Base-by-base conservation (phyloP, 2,888 invertebrate genomes). In the Drosophila paramelanica region DNA sequence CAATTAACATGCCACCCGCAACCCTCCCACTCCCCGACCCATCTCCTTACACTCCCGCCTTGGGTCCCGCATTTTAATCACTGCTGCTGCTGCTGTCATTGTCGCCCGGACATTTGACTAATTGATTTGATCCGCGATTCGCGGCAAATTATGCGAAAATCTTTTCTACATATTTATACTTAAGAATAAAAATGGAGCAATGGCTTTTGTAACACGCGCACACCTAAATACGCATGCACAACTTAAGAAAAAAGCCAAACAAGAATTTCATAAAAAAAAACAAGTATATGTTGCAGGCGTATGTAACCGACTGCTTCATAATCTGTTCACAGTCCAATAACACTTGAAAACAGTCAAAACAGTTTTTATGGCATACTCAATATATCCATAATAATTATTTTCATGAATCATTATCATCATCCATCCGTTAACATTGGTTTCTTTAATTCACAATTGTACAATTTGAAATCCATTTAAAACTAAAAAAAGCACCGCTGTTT, bases 121-220 rank as follows among this genome's bases (percentile, higher is more conserved):
- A 69, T 73, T 68, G 57, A 68, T 78, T 62, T 62, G 23, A 62
- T 25, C 42, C 46, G 23, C 57, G 66, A 69, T 41, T 47, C 49
- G 50, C 43, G 14, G 57, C 41, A 1, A 51, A 47, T 43, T 33
- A 20, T 39, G 45, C 14, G 33, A 7, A 51, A 72, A 55, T 61
- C 72, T 62, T 65, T 60, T 7, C 59, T 31, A 49, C 55, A 36
- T 33, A 5, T 36, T 36, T 25, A 47, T 13, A 11, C 33, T 33
- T 20, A 7, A 42, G 47, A 51, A 39, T n/a, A 10, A 60, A 60
- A 57, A 41, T 55, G 60, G 51, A 23, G n/a, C 58, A 60, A 59
- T 46, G 27, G 17, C 57, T 47, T 27, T 31, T 25, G 25, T 43
- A 58, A 46, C 55, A 50, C 55, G 17, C 36, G 43, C 43, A 8